These are phyloP conservation scores for Pyrocephalus nanus DNA, from an alignment of 2,797 vertebrate species.

Conservation along the genomic window DNA sequence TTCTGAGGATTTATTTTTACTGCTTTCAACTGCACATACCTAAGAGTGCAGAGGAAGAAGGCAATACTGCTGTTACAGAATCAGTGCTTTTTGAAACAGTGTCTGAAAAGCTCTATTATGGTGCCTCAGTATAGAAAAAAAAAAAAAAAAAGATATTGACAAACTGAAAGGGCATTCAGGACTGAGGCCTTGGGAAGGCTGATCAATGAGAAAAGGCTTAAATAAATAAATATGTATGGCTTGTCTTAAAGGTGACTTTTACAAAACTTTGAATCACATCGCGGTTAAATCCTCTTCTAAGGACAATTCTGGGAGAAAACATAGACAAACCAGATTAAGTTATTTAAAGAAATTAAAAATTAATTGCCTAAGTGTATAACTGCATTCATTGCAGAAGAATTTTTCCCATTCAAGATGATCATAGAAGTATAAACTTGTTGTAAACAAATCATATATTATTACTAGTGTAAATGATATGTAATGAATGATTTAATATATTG, in stretches of 20 bases:
- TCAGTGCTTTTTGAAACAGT: background rate
- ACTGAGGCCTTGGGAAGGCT: conserved; percentile 17
- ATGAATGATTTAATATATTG: background rate
- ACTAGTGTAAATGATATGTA: background rate
- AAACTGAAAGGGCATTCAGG: conserved; percentile 35
- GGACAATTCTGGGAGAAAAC: background rate
- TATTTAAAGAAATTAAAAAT: background rate
- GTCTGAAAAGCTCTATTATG: background rate
- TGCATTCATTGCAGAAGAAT: background rate
- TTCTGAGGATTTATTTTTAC: background rate
- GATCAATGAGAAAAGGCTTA: conserved; percentile 55
- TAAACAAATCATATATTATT: background rate
- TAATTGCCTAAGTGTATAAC: background rate
- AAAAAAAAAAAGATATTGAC: background rate
- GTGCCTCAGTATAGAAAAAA: background rate
- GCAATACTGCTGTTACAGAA: background rate
- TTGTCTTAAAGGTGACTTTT: conserved; percentile 43
- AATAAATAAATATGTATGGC: conserved; percentile 58
- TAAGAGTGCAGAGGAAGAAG: background rate
- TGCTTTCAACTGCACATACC: background rate
- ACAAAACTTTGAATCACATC: background rate
- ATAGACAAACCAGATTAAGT: background rate
- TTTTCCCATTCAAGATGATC: background rate
- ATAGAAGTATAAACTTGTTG: background rate
- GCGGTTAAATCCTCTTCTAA: background rate